phyloP scores from a whole-genome alignment of 1,140 invertebrate species.

The Sipha flava region DNA sequence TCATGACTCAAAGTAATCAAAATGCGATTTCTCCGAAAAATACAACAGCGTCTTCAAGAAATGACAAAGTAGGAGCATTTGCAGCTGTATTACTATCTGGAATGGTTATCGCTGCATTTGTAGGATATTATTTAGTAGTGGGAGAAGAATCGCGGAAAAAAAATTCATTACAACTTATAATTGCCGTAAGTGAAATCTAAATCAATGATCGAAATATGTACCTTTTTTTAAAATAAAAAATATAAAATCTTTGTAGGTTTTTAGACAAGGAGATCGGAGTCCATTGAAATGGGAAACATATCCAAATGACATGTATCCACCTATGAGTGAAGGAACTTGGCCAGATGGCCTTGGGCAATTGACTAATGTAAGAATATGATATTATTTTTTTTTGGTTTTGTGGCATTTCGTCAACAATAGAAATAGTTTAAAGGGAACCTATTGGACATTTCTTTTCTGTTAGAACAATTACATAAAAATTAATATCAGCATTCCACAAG shows the following conservation, averaged over 20 bases:
- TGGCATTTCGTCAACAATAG: too few species aligned
- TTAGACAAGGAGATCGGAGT: slow-evolving; percentile 33
- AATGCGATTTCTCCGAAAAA: background rate
- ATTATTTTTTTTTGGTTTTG: too few species aligned
- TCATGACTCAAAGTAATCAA: background rate
- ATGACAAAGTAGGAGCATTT: background rate
- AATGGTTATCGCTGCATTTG: background rate
- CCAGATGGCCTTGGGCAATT: slow-evolving; percentile 33
- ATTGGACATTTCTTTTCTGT: too few species aligned
- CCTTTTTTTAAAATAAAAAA: background rate
- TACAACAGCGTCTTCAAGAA: background rate
- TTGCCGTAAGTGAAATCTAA: background rate
- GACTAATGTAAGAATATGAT: slow-evolving; percentile 11
- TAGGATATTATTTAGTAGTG: background rate
- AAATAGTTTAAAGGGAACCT: too few species aligned
- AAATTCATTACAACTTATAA: slow-evolving; percentile 17
- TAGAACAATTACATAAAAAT: too few species aligned
- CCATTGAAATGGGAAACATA: slow-evolving; percentile 27
- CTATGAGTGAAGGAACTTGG: slow-evolving; percentile 17
- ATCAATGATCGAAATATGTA: background rate
- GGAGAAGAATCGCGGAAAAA: slow-evolving; percentile 14
- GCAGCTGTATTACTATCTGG: background rate
- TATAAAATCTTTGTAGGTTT: background rate
- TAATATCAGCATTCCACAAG: too few species aligned
- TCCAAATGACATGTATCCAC: slow-evolving; percentile 28